Evolutionary conservation across 2,113 vertebrate species (phyloP), one percentile per base, ranked within the genome.

Genomic region (Sebastes fasciatus): DNA sequence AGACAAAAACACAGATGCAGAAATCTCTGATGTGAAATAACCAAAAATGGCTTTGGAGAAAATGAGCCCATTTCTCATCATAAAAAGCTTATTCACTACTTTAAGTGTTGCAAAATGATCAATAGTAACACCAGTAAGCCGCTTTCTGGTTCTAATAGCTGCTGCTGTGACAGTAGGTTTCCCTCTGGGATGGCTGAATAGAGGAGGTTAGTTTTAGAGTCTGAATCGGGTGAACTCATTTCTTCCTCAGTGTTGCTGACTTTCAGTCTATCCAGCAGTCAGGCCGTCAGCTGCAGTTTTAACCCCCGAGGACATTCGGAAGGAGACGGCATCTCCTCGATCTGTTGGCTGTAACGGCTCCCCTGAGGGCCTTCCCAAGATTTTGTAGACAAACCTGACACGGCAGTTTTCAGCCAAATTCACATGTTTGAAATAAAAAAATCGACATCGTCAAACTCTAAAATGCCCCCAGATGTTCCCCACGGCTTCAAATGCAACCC

Each of bases 231-330:
- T 26, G 58, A 51, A 67, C 34, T 19, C 55, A 9, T 10, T 62
- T 68, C 40, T 12, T 10, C 40, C 49, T 19, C 26, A 66, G 74
- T n/a, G 60, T 55, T 17, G 23, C 68, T 62, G 78, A 77, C 52
- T 14, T 5, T 62, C 60, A 42, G 34, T 16, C 6, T 8, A 65
- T 65, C 21, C 43, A 13, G 17, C 21, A 34, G 34, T 10, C 48
- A 4, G 51, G 19, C 48, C 17, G 7, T 65, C 83, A 42, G 66
- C 46, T 61, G 46, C 61, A 19, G n/a, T 52, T 71, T 61, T 4
- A 52, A 49, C 5, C 45, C 58, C 19, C n/a, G 43, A 49, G 66
- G 66, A 77, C 60, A 1, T n/a, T 40, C 8, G 43, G 58, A 70
- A 12, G 6, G 8, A 58, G 65, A 52, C 12, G 12, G 54, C 77